These are phyloP conservation scores for Mya arenaria DNA, from an alignment of 1,140 invertebrate species.

Conservation along the genomic window DNA sequence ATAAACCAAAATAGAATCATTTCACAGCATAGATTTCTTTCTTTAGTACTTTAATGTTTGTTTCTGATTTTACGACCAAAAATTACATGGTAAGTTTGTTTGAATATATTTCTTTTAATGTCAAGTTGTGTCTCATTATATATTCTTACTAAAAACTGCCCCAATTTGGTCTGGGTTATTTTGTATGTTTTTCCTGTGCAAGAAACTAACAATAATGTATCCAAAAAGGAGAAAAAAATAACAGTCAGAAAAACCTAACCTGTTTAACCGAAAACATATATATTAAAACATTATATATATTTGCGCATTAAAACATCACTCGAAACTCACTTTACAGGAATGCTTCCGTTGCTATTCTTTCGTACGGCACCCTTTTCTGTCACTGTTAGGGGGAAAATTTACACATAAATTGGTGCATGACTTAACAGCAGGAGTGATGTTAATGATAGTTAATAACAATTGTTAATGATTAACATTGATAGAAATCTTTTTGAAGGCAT, in stretches of 20 bases:
- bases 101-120: no score
- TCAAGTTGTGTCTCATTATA: no score
- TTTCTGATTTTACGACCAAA: no score
- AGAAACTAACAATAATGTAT: background rate
- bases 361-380: no score
- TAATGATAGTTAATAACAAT: background rate
- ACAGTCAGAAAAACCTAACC: background rate
- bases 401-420: background rate
- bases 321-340: constrained; percentile 31
- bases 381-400: no score
- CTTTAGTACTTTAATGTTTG: no score
- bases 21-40: no score
- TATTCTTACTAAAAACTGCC: background rate
- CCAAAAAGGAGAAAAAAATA: background rate
- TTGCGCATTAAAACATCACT: background rate
- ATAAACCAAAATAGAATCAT: no score
- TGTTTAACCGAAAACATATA: background rate
- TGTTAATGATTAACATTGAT: background rate
- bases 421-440: background rate
- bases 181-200: background rate
- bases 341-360: constrained; percentile 48
- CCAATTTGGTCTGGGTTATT: background rate
- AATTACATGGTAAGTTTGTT: no score
- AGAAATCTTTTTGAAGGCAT: background rate
- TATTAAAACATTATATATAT: background rate